phyloP scores from a whole-genome alignment of 1,140 invertebrate genomes.

The Eulimnadia texana region DNA sequence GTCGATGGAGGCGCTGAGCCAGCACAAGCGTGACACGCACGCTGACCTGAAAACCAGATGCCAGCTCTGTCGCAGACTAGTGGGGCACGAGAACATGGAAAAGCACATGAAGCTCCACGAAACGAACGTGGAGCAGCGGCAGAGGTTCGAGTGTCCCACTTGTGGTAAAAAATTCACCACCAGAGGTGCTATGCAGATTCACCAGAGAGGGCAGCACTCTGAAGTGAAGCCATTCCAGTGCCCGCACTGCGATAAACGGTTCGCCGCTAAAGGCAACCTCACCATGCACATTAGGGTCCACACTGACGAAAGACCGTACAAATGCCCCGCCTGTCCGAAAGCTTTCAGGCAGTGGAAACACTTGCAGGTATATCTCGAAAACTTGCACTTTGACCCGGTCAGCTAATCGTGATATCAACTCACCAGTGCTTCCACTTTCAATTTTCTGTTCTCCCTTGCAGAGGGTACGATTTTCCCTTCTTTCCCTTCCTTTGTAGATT shows the following conservation, averaged over 20 bases:
- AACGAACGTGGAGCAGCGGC: background rate
- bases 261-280: slow-evolving; percentile 18
- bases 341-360: slow-evolving; percentile 21
- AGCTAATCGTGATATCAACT: background rate
- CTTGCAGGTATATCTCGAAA: background rate
- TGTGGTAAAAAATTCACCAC: background rate
- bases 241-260: slow-evolving; percentile 3
- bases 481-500: too few relatives aligned
- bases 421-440: background rate
- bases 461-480: too few relatives aligned
- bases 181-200: background rate
- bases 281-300: slow-evolving; percentile 27
- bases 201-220: background rate
- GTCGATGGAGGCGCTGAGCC: background rate
- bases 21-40: background rate
- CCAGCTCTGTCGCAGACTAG: background rate
- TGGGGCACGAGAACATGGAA: background rate
- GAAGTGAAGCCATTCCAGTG: slow-evolving; percentile 1
- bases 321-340: slow-evolving; percentile 33
- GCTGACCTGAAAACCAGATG: background rate
- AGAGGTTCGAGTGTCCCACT: background rate
- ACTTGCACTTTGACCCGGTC: too few relatives aligned
- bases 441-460: too few relatives aligned
- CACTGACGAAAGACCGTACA: slow-evolving; percentile 36
- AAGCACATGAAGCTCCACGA: background rate